Base-by-base conservation (phyloP, 2,797 vertebrate species). In the Gallinago stenura region DNA sequence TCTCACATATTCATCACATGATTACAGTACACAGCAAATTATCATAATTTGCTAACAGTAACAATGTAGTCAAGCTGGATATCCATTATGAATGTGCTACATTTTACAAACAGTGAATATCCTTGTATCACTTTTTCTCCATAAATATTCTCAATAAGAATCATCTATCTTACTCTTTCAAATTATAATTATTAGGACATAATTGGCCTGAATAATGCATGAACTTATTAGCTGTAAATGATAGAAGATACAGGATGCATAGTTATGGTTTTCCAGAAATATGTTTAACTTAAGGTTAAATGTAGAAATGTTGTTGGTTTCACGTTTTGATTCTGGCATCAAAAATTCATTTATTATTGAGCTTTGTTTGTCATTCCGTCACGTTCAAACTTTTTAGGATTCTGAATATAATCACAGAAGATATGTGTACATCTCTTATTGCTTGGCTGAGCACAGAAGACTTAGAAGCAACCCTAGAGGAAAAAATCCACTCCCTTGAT, bases 311-410 rank as follows among this genome's bases (percentile, higher is more conserved):
- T 22, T 28, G 43, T 39, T 54, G 41, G 10, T 48, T 76, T 82
- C 91, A 14, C 90, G 17, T 87, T 97, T 91, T 72, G 22, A 92
- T 87, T 83, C 70, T 83, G 43, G 37, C 75, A 76, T 94, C 64
- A 96, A 83, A 95, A 92, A 89, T 79, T 57, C 62, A 93, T 96
- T 97, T 85, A 73, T 95, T 95, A 88, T 73, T 95, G 87, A 95
- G 45, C 48, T 95, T 95, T 91, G 35, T 89, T 87, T 96, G 79
- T 82, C 94, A 61, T 87, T 96, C 86, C 94, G 97, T 90, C 45
- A 89, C 37, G 31, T 89, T 97, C 75, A 95, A 46, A 86, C 61
- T 87, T 97, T 87, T 93, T 80, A 71, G 86, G 75, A 87, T 92
- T 71, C 56, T 89, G 89, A 94, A 76, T 95, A 79, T 65, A 97